These are phyloP conservation scores for Xiphydria camelus DNA, from an alignment of 2,888 invertebrate genomes.

Conservation along the genomic window DNA sequence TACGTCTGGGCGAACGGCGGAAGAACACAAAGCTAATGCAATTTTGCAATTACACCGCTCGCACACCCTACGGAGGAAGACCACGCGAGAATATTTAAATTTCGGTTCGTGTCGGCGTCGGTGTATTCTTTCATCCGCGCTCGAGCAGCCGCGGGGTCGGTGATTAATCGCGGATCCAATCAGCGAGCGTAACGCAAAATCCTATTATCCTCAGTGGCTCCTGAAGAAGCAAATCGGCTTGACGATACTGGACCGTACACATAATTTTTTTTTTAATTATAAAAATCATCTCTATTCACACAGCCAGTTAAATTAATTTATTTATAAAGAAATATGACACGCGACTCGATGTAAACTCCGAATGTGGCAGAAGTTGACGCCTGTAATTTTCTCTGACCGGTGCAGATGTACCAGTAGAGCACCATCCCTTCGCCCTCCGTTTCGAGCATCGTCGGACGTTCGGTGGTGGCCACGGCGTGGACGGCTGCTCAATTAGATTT, in stretches of 20 bases:
- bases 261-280: too few species aligned
- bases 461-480: slow-evolving; percentile 12
- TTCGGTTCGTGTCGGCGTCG: slow-evolving; percentile 47
- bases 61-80: slow-evolving; percentile 3
- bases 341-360: too few species aligned
- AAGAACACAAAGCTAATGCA: slow-evolving; percentile 53
- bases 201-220: not conserved
- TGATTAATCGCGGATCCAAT: slow-evolving; percentile 51
- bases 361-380: too few species aligned
- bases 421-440: too few species aligned
- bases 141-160: slow-evolving; percentile 14
- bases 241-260: too few species aligned
- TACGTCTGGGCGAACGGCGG: slow-evolving; percentile 45
- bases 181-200: slow-evolving; percentile 21
- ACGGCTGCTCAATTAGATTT: slow-evolving; percentile 54
- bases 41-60: slow-evolving; percentile 50
- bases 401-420: too few species aligned
- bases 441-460: too few species aligned
- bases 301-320: too few species aligned
- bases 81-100: slow-evolving; percentile 47
- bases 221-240: too few species aligned
- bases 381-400: too few species aligned
- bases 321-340: too few species aligned
- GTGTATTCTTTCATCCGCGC: slow-evolving; percentile 44
- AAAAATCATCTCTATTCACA: too few species aligned